Evolutionary conservation across 2,888 invertebrate genomes (phyloP), one percentile per base, ranked within the genome.

Genomic region (Thalpophila matura): DNA sequence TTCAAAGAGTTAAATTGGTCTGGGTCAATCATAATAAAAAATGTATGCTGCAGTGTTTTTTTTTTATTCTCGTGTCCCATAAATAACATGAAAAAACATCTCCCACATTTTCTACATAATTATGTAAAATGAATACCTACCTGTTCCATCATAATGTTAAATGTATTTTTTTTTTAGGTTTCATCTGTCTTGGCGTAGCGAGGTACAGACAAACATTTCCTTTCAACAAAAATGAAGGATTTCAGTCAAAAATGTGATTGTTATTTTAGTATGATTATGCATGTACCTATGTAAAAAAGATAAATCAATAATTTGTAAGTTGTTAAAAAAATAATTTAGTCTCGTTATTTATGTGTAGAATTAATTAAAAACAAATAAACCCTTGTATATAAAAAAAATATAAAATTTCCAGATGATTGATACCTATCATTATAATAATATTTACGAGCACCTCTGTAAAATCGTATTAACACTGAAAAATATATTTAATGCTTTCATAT

Each of bases 161-260:
- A n/a, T n/a, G n/a, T 62, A 56, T n/a, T 62, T 73, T 78, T 82
- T 26, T 95, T 96, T 38, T 90, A 97, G 97, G 90, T 45, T 94
- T 96, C 77, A 89, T 95, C 26, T 86, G 94, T 7, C 86, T 97
- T 37, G 97, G 97, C 14, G 87, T 95, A 18, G 95, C 96, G 2
- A 95, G 97, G 65, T 95, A 90, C 56, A 91, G 85, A 56, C 91
- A 94, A 76, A 87, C 90, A 55, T 94, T 82, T 60, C 93, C 96
- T 18, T 93, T 96, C 60, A 91, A 96, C 29, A 92, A 87, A 67
- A 87, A 80, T 72, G 77, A 82, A 73, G 84, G 84, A 60, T 77
- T 85, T 22, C 68, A 69, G 38, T 31, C 55, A 0, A 37, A 47
- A 51, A 40, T 22, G 33, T 57, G 12, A 68, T 24, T 38, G 3